phyloP scores from a whole-genome alignment of 2,113 vertebrate species.

The Condylura cristata region DNA sequence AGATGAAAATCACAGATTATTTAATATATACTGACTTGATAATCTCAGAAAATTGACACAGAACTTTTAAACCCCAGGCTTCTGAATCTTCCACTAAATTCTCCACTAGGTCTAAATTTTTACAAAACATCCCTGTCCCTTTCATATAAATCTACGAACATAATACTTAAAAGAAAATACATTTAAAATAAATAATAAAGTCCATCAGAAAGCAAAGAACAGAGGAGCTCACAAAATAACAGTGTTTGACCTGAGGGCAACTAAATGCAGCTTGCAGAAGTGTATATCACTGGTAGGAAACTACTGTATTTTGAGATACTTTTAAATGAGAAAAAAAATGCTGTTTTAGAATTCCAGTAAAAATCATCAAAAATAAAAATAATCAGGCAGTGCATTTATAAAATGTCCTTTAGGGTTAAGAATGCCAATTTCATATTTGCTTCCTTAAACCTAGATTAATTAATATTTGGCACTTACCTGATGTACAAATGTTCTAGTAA shows the following conservation, averaged over 20 bases:
- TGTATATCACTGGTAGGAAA: not conserved
- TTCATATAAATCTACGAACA: not conserved
- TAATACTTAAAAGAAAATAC: not conserved
- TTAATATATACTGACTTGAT: not conserved
- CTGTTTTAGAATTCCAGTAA: not conserved
- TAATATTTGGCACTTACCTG: not conserved
- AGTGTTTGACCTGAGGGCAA: not conserved
- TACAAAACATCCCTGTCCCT: not conserved
- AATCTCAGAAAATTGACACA: not conserved
- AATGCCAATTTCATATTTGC: not conserved
- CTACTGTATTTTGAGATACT: not conserved
- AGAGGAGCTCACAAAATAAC: not conserved
- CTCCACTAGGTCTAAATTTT: not conserved
- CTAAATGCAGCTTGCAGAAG: not conserved
- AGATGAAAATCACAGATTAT: not conserved
- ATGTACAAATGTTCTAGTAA: not conserved
- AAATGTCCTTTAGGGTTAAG: not conserved
- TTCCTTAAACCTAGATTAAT: not conserved
- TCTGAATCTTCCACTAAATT: not conserved
- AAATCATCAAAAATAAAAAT: not conserved
- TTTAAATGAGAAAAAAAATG: not conserved
- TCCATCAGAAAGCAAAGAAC: not conserved
- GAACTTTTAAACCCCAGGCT: not conserved
- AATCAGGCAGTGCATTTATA: not conserved
- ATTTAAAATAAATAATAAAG: constrained; percentile 30